These are phyloP conservation scores for Phytoseiulus persimilis DNA, from an alignment of 2,888 invertebrate genomes.

Conservation along the genomic window DNA sequence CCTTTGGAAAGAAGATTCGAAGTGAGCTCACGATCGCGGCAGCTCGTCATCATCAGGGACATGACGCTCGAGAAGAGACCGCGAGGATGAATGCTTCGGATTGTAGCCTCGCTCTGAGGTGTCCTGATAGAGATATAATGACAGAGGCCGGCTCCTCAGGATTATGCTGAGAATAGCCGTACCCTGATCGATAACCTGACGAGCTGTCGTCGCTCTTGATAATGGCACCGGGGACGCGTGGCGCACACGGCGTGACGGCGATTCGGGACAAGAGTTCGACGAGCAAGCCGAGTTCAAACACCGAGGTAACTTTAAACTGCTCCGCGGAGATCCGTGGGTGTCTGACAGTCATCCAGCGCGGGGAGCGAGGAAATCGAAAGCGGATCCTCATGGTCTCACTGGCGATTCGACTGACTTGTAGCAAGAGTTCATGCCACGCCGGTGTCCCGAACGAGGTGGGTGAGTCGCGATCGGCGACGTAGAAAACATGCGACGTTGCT, in stretches of 20 bases:
- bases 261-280: not conserved
- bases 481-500: not conserved
- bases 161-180: too few relatives aligned
- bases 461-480: not conserved
- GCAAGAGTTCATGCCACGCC: not conserved
- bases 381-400: not conserved
- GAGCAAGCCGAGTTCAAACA: not conserved
- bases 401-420: not conserved
- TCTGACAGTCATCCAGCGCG: not conserved
- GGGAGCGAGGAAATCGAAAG: not conserved
- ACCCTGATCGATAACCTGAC: too few relatives aligned
- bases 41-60: too few relatives aligned
- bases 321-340: not conserved
- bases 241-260: not conserved
- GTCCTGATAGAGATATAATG: too few relatives aligned
- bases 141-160: too few relatives aligned
- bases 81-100: too few relatives aligned
- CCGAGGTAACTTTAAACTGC: not conserved
- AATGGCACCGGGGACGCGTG: not conserved
- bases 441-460: not conserved
- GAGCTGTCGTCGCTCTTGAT: not conserved
- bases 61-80: too few relatives aligned
- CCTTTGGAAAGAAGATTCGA: too few relatives aligned
- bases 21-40: too few relatives aligned
- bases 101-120: too few relatives aligned